Base-by-base conservation (phyloP, 35 echinoderm and acorn worm genomes). In the Lytechinus pictus region DNA sequence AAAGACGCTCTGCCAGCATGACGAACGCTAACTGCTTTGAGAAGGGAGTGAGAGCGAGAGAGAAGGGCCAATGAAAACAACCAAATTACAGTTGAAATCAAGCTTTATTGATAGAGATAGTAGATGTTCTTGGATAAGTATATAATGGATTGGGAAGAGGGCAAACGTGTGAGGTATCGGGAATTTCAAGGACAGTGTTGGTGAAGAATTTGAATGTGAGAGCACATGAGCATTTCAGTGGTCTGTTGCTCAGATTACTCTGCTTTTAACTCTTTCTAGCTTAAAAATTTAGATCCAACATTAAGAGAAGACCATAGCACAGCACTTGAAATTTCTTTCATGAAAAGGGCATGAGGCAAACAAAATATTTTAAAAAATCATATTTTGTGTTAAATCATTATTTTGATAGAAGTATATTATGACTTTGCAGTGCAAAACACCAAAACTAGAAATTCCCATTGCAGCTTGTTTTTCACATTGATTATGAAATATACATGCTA, bases 1-100 rank as follows among this genome's bases (percentile, higher is more conserved):
- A 97, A 97, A 95, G 98, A 99, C 11, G 95, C 92, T 44, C 97
- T 99, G 12, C 98, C 98, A 5, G 91, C 95, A 72, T 94, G 94
- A 93, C 92, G 53, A 93, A 93, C 9, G 24, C 53, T 57, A 27
- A 93, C 92, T 14, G 61, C n/a, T 21, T 3, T 52, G 66, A 96
- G 88, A 44, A 27, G 57, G 52, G 56, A 61, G 28, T 10, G 60
- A 13, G 94, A n/a, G 28, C 13, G 58, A 29, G 54, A 87, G 53
- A 88, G 86, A 86, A 44, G 71, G 86, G 66, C 19, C 54, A 52
- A 27, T 79, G 66, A 79, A 79, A 16, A 79, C 66, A 19, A 79
- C 66, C 66, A 79, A 79, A 79, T 79, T 24, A 79, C 29, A 58
- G 57, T 94, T 33, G 13, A 57, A 29, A 55, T 94, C 56, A 66